Evolutionary conservation across 2,113 vertebrate species (phyloP), one percentile per base, ranked within the genome.

Genomic region (Balaeniceps rex): DNA sequence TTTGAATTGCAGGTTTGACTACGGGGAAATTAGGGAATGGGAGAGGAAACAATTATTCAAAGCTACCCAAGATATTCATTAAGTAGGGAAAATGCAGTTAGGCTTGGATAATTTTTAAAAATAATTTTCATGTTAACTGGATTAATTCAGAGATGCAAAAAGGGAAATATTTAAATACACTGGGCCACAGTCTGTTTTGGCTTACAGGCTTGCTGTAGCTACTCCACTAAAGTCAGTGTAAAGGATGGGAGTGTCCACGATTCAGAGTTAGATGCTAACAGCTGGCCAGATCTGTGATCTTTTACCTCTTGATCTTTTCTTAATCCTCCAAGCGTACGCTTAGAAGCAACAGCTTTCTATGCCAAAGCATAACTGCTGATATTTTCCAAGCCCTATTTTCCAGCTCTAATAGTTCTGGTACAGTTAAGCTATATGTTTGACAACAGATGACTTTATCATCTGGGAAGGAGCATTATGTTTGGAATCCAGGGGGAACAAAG

Each of bases 261-360:
- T 74, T 88, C 86, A 75, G 74, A 87, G 74, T 76, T 46, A 42
- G 78, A 83, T 70, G 84, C 66, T 70, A 90, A 60, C 87, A 96
- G 93, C 82, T 95, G 78, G 70, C 70, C 66, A 93, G 93, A 83
- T 83, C 89, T 97, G 74, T 94, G 93, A 83, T 92, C 87, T 96
- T 90, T 83, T 96, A 83, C 85, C 75, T 94, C 90, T 95, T 95
- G 93, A 96, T 97, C 89, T 94, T 93, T 95, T 42, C 89, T 83
- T 95, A 94, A 96, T 97, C 82, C 82, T 96, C 87, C 60, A 75
- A 93, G 87, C 1, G 6, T 83, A 90, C 0, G 1, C 89, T 93
- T 83, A 78, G 82, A 94, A 94, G 68, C 91, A 95, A 36, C 58
- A 81, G 84, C 68, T 90, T 93, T 92, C 71, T 63, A 0, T 92